These are phyloP conservation scores for Bolinopsis microptera DNA, from an alignment of 37 sponge, comb jelly and placozoan species.

Conservation along the genomic window DNA sequence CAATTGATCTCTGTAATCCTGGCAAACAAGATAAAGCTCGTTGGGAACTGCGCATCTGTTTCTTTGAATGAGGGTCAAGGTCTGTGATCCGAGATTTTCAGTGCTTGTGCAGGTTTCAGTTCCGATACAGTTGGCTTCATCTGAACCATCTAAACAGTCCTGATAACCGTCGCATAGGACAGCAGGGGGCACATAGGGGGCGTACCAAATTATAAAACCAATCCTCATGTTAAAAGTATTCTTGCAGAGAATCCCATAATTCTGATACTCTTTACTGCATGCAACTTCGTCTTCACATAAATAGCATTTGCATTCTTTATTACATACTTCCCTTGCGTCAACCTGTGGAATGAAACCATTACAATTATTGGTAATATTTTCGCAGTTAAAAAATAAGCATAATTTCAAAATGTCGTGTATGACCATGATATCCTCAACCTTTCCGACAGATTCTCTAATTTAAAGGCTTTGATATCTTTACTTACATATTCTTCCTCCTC, in stretches of 20 bases:
- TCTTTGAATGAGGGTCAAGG: background rate
- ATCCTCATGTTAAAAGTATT: background rate
- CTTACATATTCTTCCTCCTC: slow-evolving; percentile 23
- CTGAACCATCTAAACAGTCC: slow-evolving; percentile 12
- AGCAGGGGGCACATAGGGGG: background rate
- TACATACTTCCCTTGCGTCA: background rate
- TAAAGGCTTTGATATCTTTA: no score
- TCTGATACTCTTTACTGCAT: background rate
- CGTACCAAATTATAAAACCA: background rate
- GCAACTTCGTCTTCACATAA: background rate
- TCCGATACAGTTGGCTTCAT: background rate
- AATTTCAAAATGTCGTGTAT: no score
- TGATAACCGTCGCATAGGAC: background rate
- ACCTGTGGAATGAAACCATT: no score
- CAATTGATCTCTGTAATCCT: slow-evolving; percentile 1
- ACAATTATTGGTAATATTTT: no score
- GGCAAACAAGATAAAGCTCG: background rate
- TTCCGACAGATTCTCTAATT: no score
- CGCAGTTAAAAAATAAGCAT: no score
- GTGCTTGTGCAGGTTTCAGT: background rate
- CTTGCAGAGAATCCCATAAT: background rate
- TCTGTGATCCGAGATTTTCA: background rate
- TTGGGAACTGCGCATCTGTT: slow-evolving; percentile 34
- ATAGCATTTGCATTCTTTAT: background rate
- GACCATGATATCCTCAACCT: no score